Evolutionary conservation across 2,888 invertebrate genomes (phyloP).

Genomic region (Cerastis leucographa): DNA sequence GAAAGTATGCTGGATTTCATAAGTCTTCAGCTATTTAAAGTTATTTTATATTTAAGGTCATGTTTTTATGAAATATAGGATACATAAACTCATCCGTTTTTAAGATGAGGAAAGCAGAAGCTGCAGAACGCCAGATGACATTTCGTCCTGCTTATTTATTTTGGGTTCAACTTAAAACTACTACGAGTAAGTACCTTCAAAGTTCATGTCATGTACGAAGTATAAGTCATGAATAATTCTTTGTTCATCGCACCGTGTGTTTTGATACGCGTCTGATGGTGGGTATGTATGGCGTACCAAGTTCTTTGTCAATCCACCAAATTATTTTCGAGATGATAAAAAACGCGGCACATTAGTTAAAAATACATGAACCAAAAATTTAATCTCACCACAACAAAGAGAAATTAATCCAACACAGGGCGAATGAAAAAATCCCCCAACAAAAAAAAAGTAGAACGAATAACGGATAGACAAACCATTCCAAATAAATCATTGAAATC

Average conservation of each 20-base stretch:
- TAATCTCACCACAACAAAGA: constrained; percentile 47
- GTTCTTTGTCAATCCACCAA: constrained; percentile 2
- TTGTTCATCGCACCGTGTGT: background rate
- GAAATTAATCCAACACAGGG: constrained; percentile 40
- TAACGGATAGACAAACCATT: constrained; percentile 47
- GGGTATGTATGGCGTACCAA: background rate
- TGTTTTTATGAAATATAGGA: background rate
- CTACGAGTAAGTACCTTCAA: background rate
- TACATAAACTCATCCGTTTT: background rate
- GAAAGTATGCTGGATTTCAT: background rate
- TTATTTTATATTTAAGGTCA: background rate
- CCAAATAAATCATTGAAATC: constrained; percentile 63
- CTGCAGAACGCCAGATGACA: background rate
- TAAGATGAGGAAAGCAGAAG: background rate
- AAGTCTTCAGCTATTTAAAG: background rate
- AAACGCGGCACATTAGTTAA: background rate
- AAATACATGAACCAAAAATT: constrained; percentile 17
- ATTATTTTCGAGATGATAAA: constrained; percentile 2
- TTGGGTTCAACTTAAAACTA: background rate
- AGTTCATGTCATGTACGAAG: background rate
- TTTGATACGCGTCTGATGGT: background rate
- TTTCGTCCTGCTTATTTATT: background rate
- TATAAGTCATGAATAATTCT: background rate
- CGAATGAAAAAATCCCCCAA: constrained; percentile 40
- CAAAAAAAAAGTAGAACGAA: constrained; percentile 47